Conservation (phyloP, 1,140 invertebrate species). For the Papilio aristodemus region DNA sequence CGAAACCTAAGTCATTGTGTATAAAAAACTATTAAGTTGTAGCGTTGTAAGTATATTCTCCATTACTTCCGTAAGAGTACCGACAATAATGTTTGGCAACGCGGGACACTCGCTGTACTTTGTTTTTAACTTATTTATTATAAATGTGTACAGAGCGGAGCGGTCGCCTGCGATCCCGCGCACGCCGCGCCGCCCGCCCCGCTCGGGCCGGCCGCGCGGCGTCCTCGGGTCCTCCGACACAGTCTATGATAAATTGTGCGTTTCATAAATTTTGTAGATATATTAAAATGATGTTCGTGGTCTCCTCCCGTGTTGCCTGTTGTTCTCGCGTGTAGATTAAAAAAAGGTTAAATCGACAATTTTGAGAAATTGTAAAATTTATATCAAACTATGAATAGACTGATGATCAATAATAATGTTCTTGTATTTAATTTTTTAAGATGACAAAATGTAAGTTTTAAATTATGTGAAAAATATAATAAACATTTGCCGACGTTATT, state of each 20-base stretch:
- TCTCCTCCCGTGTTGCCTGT: slow-evolving; percentile 75
- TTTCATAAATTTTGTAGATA: slow-evolving; percentile 69
- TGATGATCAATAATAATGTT: slow-evolving; percentile 80
- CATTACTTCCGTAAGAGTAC: slow-evolving; percentile 75
- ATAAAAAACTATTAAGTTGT: slow-evolving; percentile 78
- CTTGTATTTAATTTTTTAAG: slow-evolving; percentile 80
- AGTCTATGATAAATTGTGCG: slow-evolving; percentile 65
- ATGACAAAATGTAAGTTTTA: slow-evolving; percentile 77
- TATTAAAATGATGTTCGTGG: slow-evolving; percentile 56
- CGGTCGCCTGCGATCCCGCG: slow-evolving; percentile 42
- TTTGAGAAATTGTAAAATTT: slow-evolving; percentile 73
- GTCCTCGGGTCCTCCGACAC: slow-evolving; percentile 50
- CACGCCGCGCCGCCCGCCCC: slow-evolving; percentile 42
- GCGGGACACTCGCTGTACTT: slow-evolving; percentile 59
- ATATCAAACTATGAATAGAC: slow-evolving; percentile 80
- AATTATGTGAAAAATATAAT: slow-evolving; percentile 72
- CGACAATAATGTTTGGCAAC: slow-evolving; percentile 75
- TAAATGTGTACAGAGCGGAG: slow-evolving; percentile 49
- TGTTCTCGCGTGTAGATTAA: slow-evolving; percentile 68
- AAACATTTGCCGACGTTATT: slow-evolving; percentile 54
- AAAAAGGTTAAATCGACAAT: slow-evolving; percentile 74
- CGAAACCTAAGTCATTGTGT: slow-evolving; percentile 80
- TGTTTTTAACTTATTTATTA: slow-evolving; percentile 78
- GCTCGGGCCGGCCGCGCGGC: slow-evolving; percentile 39
- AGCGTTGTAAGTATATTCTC: slow-evolving; percentile 76